Evolutionary conservation across 2,113 vertebrate species (phyloP).

Genomic region (Gasterosteus nipponicus): DNA sequence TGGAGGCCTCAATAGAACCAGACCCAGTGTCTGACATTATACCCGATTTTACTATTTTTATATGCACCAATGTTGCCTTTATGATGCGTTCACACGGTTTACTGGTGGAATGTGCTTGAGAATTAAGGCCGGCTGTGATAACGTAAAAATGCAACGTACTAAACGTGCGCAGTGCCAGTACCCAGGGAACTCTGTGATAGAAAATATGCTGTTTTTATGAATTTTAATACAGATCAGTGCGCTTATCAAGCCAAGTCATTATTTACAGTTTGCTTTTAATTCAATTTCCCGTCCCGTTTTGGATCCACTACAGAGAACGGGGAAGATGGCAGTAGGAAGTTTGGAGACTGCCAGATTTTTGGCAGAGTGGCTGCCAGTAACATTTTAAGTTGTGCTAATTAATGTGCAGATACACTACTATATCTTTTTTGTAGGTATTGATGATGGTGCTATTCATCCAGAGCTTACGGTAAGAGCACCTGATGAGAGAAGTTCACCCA

Average conservation of each 20-base stretch:
- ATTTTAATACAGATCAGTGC: constrained; percentile 82
- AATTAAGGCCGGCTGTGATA: constrained; percentile 45
- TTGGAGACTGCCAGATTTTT: constrained; percentile 49
- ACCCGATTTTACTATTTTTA: constrained; percentile 34
- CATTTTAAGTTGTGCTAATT: constrained; percentile 61
- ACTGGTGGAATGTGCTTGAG: constrained; percentile 36
- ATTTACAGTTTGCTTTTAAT: constrained; percentile 77
- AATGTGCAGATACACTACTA: constrained; percentile 43
- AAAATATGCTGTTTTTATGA: constrained; percentile 63
- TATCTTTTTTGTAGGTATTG: constrained; percentile 42
- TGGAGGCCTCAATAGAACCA: constrained; percentile 18
- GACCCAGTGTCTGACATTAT: constrained; percentile 13
- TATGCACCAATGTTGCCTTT: constrained; percentile 39
- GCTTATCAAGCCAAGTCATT: constrained; percentile 79
- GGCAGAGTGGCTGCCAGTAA: constrained; percentile 51
- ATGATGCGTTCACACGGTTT: constrained; percentile 39
- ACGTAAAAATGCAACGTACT: constrained; percentile 49
- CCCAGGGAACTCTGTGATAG: constrained; percentile 56
- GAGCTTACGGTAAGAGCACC: background rate
- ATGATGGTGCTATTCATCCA: constrained; percentile 22
- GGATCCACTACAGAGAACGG: constrained; percentile 53
- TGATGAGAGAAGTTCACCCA: constrained; percentile 7
- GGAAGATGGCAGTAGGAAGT: constrained; percentile 55
- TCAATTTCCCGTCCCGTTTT: constrained; percentile 65
- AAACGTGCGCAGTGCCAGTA: constrained; percentile 42